Conservation (phyloP, 35 echinoderm and acorn worm genomes). For the Stichopus chloronotus region DNA sequence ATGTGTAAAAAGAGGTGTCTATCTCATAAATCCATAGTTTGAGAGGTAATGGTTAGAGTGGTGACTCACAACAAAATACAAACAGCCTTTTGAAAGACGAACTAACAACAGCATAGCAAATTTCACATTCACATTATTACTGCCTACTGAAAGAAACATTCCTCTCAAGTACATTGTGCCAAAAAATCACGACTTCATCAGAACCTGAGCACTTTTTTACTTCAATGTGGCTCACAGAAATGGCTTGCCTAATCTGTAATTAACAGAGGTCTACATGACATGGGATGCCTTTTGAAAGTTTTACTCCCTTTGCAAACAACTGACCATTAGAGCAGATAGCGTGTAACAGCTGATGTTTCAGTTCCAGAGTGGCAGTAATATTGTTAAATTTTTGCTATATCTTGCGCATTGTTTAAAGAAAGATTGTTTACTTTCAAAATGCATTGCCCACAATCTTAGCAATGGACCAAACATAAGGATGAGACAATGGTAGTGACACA, state of each 20-base stretch:
- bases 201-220: background rate
- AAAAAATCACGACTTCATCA: slow-evolving; percentile 20
- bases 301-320: background rate
- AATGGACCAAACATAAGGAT: slow-evolving; percentile 46
- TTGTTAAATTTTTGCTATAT: slow-evolving; percentile 35
- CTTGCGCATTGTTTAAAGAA: slow-evolving; percentile 19
- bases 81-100: background rate
- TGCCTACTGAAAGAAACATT: background rate
- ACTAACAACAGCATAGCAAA: background rate
- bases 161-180: background rate
- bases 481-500: slow-evolving; percentile 8
- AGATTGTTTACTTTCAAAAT: slow-evolving; percentile 28
- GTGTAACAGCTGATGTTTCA: slow-evolving; percentile 45
- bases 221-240: no score
- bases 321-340: background rate
- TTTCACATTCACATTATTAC: background rate
- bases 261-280: background rate
- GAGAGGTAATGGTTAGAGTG: background rate
- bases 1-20: background rate
- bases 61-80: background rate
- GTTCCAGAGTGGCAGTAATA: background rate
- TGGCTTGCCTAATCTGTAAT: background rate
- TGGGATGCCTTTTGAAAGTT: background rate
- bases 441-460: background rate
- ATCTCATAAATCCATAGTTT: background rate